Base-by-base conservation (phyloP, 2,888 invertebrate genomes). In the Drosophila hamatofila region DNA sequence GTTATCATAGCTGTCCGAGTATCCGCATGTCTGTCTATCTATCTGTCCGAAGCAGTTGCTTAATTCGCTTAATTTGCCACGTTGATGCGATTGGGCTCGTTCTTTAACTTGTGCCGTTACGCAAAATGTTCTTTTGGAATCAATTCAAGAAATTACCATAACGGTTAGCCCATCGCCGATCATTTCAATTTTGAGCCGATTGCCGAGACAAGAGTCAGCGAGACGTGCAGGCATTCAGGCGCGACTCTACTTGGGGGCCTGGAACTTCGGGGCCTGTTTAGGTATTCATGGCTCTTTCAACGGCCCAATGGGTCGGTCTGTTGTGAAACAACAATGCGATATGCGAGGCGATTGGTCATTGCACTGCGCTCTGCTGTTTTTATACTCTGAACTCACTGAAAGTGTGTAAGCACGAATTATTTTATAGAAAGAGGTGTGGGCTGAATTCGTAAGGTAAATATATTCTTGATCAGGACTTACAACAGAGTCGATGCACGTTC, bases 121-220 rank as follows among this genome's bases (percentile, higher is more conserved):
- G 83, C 86, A 88, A 84, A 80, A 74, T 78, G 88, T 87, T 85
- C 85, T 87, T 72, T 78, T 84, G 71, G 88, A 85, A 81, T 84
- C 78, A 78, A 82, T 87, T 74, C 72, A 85, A 81, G 81, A 79
- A 85, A 84, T 84, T 85, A 87, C 83, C 83, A 84, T 84, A 84
- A 84, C 83, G 71, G 88, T 84, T 82, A 81, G 70, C 60, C 63
- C 65, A 67, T 41, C 57, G 58, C 57, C 72, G 66, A 66, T 62
- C 49, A 55, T 25, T 61, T 55, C 42, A 49, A 56, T 33, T 54
- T 33, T 3, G 64, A 52, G 33, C 21, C 44, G 27, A 66, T 9
- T 54, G 25, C 33, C 54, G 33, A 61, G 61, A 18, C 60, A 58
- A 30, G 39, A 25, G 54, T 18, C 48, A 25, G 30, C 51, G 21